These are phyloP conservation scores for Mionectes olivaceus DNA, from an alignment of 2,797 vertebrate genomes.

Conservation along the genomic window DNA sequence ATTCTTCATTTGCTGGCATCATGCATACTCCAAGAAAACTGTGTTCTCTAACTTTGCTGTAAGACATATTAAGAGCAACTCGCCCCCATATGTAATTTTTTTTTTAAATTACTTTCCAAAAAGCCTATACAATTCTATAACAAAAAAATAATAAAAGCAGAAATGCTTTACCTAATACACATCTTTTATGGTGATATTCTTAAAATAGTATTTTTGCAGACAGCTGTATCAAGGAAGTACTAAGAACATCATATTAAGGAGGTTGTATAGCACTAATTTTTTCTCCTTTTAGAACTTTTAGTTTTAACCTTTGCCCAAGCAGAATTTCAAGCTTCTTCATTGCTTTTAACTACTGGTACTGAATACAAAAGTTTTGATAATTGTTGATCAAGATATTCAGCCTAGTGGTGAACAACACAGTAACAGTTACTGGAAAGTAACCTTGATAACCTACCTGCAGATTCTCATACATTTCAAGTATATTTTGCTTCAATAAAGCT, in stretches of 20 bases:
- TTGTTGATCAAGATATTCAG: neutral
- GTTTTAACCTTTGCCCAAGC: neutral
- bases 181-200: neutral
- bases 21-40: neutral
- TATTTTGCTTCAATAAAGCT: conserved; percentile 73
- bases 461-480: conserved; percentile 80
- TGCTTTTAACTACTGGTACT: neutral
- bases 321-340: neutral
- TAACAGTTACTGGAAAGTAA: neutral
- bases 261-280: neutral
- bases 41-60: neutral
- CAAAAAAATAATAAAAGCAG: neutral
- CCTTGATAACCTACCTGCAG: conserved; percentile 81
- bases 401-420: neutral
- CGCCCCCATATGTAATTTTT: neutral
- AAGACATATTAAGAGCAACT: neutral
- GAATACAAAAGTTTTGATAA: neutral
- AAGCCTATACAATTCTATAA: neutral
- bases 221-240: neutral
- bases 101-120: neutral
- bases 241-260: neutral
- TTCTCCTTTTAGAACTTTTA: neutral
- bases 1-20: neutral
- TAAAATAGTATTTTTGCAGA: neutral
- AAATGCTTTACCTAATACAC: neutral